A percentile compares a stretch with the other conserved stretches of the same genome.
Evolutionary conservation across 2,888 invertebrate species (phyloP).

Genomic region (Cryptophagus acutangulus): DNA sequence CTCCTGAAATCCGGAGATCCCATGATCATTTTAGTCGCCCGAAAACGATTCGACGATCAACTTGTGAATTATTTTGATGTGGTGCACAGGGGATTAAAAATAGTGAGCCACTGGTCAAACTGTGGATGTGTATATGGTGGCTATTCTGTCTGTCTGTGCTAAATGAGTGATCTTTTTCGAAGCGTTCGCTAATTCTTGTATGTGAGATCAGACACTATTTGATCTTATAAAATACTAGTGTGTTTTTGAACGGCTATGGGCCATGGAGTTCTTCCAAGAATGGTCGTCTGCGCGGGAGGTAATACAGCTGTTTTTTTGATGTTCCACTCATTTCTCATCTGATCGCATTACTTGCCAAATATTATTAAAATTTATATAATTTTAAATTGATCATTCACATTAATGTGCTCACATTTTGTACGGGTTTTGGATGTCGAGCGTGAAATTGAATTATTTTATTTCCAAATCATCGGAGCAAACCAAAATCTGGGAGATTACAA

Average conservation of each 20-base stretch:
- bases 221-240: no score
- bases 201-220: no score
- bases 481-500: no score
- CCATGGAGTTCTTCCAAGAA: slow-evolving; percentile 49
- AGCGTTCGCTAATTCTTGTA: no score
- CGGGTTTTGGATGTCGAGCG: no score
- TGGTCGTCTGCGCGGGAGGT: slow-evolving; percentile 33
- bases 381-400: no score
- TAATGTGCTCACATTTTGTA: no score
- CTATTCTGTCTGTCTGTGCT: neutral
- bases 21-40: slow-evolving; percentile 38
- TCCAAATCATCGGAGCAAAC: no score
- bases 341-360: slow-evolving; percentile 2
- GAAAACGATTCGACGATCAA: slow-evolving; percentile 32
- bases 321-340: no score
- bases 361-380: no score
- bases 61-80: slow-evolving; percentile 17
- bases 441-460: no score
- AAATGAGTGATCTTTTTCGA: slow-evolving; percentile 8
- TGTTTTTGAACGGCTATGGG: slow-evolving; percentile 37
- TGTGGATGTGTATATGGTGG: neutral
- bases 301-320: slow-evolving; percentile 6
- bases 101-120: slow-evolving; percentile 9
- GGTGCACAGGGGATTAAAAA: slow-evolving; percentile 8
- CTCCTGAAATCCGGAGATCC: slow-evolving; percentile 42